Evolutionary conservation across 1,140 invertebrate genomes (phyloP).

Genomic region (Alviniconcha marisindica): DNA sequence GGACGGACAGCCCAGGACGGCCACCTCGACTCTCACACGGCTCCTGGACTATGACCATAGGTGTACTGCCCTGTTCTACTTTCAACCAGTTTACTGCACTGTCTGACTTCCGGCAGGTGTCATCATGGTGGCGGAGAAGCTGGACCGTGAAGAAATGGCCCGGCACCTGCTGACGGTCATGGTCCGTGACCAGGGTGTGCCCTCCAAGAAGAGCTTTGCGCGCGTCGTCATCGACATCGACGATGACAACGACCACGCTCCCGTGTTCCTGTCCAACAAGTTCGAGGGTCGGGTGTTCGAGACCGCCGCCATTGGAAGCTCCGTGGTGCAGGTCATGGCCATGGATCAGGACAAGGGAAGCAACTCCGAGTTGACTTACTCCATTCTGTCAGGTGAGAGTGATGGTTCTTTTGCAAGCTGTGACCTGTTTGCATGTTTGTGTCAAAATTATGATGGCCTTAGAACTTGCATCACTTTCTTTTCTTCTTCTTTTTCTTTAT

Average conservation of each 20-base stretch:
- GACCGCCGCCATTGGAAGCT: slow-evolving; percentile 73
- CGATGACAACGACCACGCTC: slow-evolving; percentile 93
- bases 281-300: slow-evolving; percentile 71
- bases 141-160: slow-evolving; percentile 89
- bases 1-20: too few relatives aligned
- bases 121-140: slow-evolving; percentile 82
- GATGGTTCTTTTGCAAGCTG: background rate
- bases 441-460: background rate
- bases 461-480: too few relatives aligned
- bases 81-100: too few relatives aligned
- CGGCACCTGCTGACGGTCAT: slow-evolving; percentile 92
- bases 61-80: too few relatives aligned
- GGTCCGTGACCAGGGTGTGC: slow-evolving; percentile 92
- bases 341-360: slow-evolving; percentile 88
- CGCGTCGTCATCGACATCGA: slow-evolving; percentile 88
- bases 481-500: too few relatives aligned
- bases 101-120: slow-evolving; percentile 77
- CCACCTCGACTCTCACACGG: too few relatives aligned
- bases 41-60: too few relatives aligned
- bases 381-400: slow-evolving; percentile 84
- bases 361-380: slow-evolving; percentile 88
- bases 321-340: slow-evolving; percentile 83
- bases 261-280: slow-evolving; percentile 84
- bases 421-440: too few relatives aligned
- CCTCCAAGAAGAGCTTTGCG: slow-evolving; percentile 89